Evolutionary conservation across 2,113 vertebrate species (phyloP), one percentile per base, ranked within the genome.

Genomic region (Tychaedon coryphoeus): DNA sequence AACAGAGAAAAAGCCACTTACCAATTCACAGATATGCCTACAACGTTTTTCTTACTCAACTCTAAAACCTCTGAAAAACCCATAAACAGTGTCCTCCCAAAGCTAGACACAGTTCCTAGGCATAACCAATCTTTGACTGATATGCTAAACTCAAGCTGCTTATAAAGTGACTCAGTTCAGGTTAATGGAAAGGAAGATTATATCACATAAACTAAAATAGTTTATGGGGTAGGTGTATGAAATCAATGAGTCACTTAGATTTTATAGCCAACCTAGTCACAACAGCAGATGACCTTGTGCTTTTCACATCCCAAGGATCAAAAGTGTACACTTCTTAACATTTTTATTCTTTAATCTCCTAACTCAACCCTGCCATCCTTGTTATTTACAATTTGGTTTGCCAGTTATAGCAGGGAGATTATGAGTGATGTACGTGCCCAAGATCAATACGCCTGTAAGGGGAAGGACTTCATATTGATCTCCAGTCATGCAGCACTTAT

Each of bases 151-250:
- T 82, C 84, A 85, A 79, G 42, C 38, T 82, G 20, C 31, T 92
- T 79, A 85, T 50, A 36, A 90, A 92, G 29, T 85, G 62, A 66
- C 80, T 90, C 33, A 3, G 42, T 92, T 85, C 67, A 75, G 53
- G 36, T 74, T 96, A 91, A 96, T 58, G 57, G 84, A 92, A 96
- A 81, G 65, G 57, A 91, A 90, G 77, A 85, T 95, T 74, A 57
- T 60, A 76, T 64, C 26, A 85, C 5, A 88, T 19, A 90, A 93
- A 93, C 29, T 25, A 80, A 93, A 95, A 78, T 92, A 91, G 72
- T 91, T 92, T 83, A 67, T 20, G 40, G 74, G 48, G 34, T 43
- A 88, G 48, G 33, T 56, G 17, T 22, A 75, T 48, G 47, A 92
- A 93, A 92, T 94, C 76, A 62, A 62, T 78, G 57, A 93, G 53